Evolutionary conservation across 2,797 vertebrate species (phyloP).

Genomic region (Xiphophorus birchmanni): DNA sequence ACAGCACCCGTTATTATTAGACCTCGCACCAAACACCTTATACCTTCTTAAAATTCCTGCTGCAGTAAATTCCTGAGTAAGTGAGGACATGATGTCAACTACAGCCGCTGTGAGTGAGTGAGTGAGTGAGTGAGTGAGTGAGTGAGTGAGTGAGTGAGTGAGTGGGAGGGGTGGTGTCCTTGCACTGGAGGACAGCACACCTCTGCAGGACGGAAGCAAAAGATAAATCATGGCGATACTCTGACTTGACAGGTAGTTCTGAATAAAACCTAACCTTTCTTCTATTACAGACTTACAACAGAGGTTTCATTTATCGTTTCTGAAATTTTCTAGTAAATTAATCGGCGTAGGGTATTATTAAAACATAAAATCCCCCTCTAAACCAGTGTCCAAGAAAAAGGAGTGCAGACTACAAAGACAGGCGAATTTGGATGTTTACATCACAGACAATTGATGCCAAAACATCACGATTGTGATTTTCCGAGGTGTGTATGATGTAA

Average conservation of each 20-base stretch:
- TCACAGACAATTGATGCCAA: conserved; percentile 6
- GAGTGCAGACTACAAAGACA: not conserved
- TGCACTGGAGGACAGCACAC: not conserved
- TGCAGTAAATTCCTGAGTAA: not conserved
- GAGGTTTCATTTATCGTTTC: not conserved
- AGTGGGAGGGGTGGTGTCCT: not conserved
- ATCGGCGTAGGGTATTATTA: not conserved
- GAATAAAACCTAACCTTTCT: not conserved
- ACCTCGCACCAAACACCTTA: not conserved
- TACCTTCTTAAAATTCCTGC: not conserved
- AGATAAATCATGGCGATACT: not conserved
- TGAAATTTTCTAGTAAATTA: not conserved
- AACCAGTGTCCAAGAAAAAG: not conserved
- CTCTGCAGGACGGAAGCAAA: not conserved
- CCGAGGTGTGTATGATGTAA: conserved; percentile 8
- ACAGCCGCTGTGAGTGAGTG: too few species aligned
- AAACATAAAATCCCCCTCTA: not conserved
- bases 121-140: not conserved
- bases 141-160: not conserved
- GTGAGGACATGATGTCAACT: not conserved
- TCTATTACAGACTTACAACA: not conserved
- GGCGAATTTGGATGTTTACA: not conserved
- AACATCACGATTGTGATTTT: not conserved
- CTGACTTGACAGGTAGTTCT: not conserved
- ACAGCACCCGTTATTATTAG: too few species aligned